Conservation (phyloP, 64 coral and sea anemone species). For the Pocillopora damicornis region DNA sequence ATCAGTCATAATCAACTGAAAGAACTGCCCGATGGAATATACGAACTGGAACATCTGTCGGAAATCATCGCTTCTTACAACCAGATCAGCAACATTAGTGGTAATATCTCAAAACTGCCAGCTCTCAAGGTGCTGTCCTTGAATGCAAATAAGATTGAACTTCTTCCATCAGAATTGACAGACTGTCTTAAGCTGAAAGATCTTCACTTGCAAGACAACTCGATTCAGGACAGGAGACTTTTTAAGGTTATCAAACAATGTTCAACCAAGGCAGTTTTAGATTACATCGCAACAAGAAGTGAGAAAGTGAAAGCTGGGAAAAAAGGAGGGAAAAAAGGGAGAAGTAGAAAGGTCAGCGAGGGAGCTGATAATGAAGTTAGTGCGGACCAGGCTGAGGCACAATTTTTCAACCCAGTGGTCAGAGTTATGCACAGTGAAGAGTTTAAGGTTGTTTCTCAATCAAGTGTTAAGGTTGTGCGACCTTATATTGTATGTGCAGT, state of each 20-base stretch:
- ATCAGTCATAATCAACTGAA: constrained; percentile 66
- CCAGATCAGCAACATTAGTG: constrained; percentile 36
- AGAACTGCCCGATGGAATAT: constrained; percentile 61
- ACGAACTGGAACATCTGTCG: constrained; percentile 68
- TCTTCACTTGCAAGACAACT: constrained; percentile 71
- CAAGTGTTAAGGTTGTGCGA: constrained; percentile 60
- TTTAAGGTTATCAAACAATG: constrained; percentile 82
- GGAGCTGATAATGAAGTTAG: constrained; percentile 5
- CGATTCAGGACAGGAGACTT: constrained; percentile 76
- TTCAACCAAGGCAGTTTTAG: constrained; percentile 84
- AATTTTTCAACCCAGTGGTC: constrained; percentile 39
- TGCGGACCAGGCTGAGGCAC: background rate
- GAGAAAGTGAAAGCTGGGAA: constrained; percentile 64
- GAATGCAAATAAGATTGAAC: constrained; percentile 54
- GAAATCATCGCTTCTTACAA: constrained; percentile 75
- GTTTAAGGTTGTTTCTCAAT: constrained; percentile 52
- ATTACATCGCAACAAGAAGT: constrained; percentile 61
- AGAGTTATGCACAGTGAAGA: constrained; percentile 73
- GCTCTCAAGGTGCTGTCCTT: constrained; percentile 68
- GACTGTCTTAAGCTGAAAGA: constrained; percentile 86
- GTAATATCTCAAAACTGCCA: constrained; percentile 47
- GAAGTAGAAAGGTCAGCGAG: constrained; percentile 56
- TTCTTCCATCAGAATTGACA: constrained; percentile 57
- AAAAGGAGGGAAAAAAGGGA: constrained; percentile 82
- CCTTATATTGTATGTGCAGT: constrained; percentile 91